Conservation (phyloP, 2,797 vertebrate species). For the Phrynocephalus guinanensis region DNA sequence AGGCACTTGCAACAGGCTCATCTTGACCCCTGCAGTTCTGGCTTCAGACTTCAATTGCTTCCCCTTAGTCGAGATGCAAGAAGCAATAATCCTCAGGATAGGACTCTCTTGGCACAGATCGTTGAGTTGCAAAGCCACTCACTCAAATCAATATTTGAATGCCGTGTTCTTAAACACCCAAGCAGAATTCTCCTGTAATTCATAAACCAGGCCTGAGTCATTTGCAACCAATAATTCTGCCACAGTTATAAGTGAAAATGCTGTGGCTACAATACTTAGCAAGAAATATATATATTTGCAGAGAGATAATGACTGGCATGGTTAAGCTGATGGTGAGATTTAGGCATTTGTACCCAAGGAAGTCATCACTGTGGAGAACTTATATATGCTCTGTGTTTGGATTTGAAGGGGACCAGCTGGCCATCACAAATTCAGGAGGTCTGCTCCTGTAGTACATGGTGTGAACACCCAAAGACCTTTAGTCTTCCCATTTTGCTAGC, state of each 20-base stretch:
- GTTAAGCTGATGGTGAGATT: too few relatives aligned
- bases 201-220: not conserved
- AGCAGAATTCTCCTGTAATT: not conserved
- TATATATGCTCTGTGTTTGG: not conserved
- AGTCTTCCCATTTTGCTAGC: not conserved
- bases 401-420: not conserved
- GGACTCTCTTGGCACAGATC: not conserved
- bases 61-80: constrained; percentile 10
- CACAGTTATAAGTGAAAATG: not conserved
- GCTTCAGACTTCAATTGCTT: constrained; percentile 19
- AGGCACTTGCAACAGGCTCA: constrained; percentile 23
- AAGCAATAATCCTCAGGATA: constrained; percentile 2
- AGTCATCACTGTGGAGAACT: not conserved
- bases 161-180: not conserved
- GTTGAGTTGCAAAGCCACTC: not conserved
- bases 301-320: too few relatives aligned
- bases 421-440: not conserved
- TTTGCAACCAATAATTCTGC: not conserved
- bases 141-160: not conserved
- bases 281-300: too few relatives aligned
- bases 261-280: too few relatives aligned
- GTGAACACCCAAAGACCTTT: not conserved
- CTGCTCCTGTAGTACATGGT: not conserved
- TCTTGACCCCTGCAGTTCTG: constrained; percentile 10
- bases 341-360: too few relatives aligned